A percentile compares a stretch with the other conserved stretches of the same genome.
Conservation (phyloP, 1,140 invertebrate species). For the Drosophila leontia region DNA sequence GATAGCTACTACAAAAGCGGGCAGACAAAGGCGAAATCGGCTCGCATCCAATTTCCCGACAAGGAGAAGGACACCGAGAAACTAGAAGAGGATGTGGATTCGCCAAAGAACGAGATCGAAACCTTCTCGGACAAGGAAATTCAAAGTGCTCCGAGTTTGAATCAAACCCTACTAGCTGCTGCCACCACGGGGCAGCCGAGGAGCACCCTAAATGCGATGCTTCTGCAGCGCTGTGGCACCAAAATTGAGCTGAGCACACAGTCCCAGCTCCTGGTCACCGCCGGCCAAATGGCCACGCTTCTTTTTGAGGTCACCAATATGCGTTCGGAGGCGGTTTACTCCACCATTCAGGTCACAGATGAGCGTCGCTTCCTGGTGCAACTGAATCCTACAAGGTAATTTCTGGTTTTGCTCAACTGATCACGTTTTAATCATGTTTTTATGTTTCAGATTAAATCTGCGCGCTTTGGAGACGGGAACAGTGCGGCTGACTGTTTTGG, state of each 20-base stretch:
- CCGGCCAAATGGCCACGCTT: constrained; percentile 68
- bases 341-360: constrained; percentile 86
- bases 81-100: constrained; percentile 45
- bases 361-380: constrained; percentile 86
- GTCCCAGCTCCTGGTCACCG: constrained; percentile 71
- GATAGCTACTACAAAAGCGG: constrained; percentile 69
- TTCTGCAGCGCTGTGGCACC: constrained; percentile 72
- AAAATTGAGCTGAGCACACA: constrained; percentile 81
- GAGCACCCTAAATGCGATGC: constrained; percentile 53
- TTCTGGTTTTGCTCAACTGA: background rate
- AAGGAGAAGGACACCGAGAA: constrained; percentile 44
- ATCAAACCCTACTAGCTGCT: constrained; percentile 56
- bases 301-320: constrained; percentile 87
- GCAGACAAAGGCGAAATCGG: constrained; percentile 29
- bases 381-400: constrained; percentile 80
- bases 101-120: constrained; percentile 75
- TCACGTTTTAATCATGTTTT: background rate
- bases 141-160: constrained; percentile 48
- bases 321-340: constrained; percentile 85
- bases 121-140: constrained; percentile 77
- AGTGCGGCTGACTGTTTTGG: constrained; percentile 86
- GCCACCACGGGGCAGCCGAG: constrained; percentile 53
- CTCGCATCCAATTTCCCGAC: constrained; percentile 66
- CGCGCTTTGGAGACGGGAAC: constrained; percentile 86
- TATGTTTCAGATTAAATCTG: constrained; percentile 80